These are phyloP conservation scores for Pollimyrus isidori DNA, from an alignment of 2,113 vertebrate genomes.

Conservation along the genomic window DNA sequence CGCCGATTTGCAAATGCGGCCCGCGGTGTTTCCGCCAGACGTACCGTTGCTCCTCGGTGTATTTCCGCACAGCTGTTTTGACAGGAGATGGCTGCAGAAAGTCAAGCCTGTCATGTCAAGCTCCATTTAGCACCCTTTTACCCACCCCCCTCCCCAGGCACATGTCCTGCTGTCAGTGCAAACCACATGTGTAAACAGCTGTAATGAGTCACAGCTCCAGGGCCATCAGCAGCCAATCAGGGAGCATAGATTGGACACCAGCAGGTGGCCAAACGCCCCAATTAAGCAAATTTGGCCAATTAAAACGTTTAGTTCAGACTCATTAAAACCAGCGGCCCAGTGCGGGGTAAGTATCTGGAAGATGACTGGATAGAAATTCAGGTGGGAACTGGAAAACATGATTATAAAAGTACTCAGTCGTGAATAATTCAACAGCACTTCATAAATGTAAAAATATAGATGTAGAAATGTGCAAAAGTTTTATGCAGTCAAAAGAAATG, in stretches of 20 bases:
- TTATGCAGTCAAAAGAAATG: not conserved
- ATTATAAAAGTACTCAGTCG: not conserved
- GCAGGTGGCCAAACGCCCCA: not conserved
- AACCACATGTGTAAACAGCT: constrained; percentile 1
- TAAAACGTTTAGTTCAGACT: not conserved
- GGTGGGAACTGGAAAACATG: not conserved
- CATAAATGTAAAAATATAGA: not conserved
- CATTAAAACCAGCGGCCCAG: not conserved
- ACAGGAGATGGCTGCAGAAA: not conserved
- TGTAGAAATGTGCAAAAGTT: not conserved
- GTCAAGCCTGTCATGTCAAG: not conserved
- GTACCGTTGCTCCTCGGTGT: not conserved
- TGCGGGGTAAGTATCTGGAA: not conserved
- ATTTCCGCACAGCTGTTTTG: not conserved
- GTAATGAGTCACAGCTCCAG: not conserved
- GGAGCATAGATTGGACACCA: not conserved
- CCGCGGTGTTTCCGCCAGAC: not conserved
- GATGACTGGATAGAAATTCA: not conserved
- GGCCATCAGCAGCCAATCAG: not conserved
- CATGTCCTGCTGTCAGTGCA: not conserved
- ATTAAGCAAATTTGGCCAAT: not conserved
- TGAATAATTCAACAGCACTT: not conserved
- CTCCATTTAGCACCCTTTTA: not conserved
- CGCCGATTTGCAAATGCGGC: not conserved
- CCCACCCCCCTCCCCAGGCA: not conserved